Base-by-base conservation (phyloP, 2,888 invertebrate species). In the Chaetogeoica ovagalla region DNA sequence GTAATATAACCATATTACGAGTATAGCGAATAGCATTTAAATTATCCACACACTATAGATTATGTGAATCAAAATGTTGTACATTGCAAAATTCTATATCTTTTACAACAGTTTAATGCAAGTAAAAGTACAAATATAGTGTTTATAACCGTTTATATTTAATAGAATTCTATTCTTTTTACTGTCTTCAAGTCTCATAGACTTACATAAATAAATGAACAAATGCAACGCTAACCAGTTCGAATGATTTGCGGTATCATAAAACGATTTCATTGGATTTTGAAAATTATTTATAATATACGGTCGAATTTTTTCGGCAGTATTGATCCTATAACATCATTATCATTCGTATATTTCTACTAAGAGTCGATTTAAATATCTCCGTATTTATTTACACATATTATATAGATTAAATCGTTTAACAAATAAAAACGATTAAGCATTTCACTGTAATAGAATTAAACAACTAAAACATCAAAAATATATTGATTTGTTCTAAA, bases 161-260 rank as follows among this genome's bases (percentile, higher is more conserved):
- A 17, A 7, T 11, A 23, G 19, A 6, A 1, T 7, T 43, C 7
- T 39, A 15, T 65, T 59, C 66, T 57, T 73, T n/a, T 43, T 59
- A 55, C 55, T 66, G 57, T 75, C 57, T 66, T 75, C 19, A 7
- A 23, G 23, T 23, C 43, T 75, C n/a, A 66, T n/a, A n/a, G 19
- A 5, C 66, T 23, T 66, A 30, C 30, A 21, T 21, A 66, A 66
- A n/a, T 43, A 43, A 57, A 39, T 43, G 9, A 43, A 57, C n/a
- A 74, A 23, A 55, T 30, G 74, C 39, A 59, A 75, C 57, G 75
- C 21, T 74, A 74, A 74, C 63, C 37, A 37, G 74, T 74, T 63
- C 21, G 21, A 19, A 55, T 55, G 52, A 75, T 65, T 55, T 63
- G 21, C 30, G 21, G 17, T 73, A 55, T 55, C 21, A 17, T 55